Evolutionary conservation across 2,797 vertebrate genomes (phyloP).

Genomic region (Lateolabrax maculatus): DNA sequence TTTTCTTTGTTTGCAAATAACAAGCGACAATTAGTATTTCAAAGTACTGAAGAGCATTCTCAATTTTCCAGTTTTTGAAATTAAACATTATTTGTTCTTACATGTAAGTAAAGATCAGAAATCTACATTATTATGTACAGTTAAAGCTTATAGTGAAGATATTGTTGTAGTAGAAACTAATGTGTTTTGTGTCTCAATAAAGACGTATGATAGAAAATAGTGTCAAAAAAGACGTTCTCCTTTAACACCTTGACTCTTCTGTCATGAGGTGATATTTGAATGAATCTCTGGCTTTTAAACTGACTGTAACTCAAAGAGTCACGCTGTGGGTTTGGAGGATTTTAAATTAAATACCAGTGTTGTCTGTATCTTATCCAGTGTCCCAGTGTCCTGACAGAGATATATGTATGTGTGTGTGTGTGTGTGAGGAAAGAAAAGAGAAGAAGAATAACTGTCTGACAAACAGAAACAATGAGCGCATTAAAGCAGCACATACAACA

Average conservation of each 20-base stretch:
- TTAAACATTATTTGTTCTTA: background rate
- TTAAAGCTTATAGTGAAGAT: too few relatives aligned
- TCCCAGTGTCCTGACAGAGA: too few relatives aligned
- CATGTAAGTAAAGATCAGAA: background rate
- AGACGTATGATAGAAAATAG: too few relatives aligned
- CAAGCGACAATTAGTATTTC: too few relatives aligned
- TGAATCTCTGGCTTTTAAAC: background rate
- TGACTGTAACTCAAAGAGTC: background rate
- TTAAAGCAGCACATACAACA: background rate
- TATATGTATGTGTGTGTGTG: too few relatives aligned
- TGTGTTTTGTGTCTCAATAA: too few relatives aligned
- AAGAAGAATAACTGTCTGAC: background rate
- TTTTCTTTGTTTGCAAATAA: background rate
- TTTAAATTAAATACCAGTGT: too few relatives aligned
- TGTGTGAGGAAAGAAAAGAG: background rate
- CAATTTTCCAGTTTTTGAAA: background rate
- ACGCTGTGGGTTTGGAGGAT: background rate
- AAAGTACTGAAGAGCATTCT: too few relatives aligned
- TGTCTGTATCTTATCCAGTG: constrained; percentile 25
- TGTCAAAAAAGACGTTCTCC: too few relatives aligned
- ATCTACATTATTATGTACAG: background rate
- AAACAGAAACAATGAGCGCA: background rate
- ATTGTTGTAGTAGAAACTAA: too few relatives aligned
- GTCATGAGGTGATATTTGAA: background rate
- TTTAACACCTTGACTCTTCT: too few relatives aligned